A percentile compares a stretch with the other conserved stretches of the same genome.
phyloP scores from a whole-genome alignment of 2,888 invertebrate species.

The Chaetogeoica ovagalla region DNA sequence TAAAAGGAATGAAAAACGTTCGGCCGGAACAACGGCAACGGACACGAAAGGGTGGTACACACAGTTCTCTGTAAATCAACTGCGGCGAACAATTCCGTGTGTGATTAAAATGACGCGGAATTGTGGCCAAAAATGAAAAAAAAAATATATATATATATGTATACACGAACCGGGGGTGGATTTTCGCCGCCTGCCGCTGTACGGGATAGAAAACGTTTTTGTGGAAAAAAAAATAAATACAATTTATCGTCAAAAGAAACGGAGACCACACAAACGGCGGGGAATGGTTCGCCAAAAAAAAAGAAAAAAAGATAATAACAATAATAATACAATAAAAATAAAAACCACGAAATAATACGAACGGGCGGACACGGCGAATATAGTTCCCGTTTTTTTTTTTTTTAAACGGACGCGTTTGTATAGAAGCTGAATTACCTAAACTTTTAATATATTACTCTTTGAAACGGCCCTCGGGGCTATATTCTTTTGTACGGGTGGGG shows the following conservation, averaged over 20 bases:
- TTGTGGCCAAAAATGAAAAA: conserved; percentile 22
- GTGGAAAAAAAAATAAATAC: conserved; percentile 21
- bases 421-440: no score
- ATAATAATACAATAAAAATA: neutral
- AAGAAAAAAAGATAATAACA: neutral
- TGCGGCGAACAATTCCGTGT: conserved; percentile 29
- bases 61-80: conserved; percentile 38
- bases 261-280: conserved; percentile 1
- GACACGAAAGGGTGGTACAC: neutral
- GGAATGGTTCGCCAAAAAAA: conserved; percentile 18
- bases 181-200: neutral
- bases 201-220: conserved; percentile 19
- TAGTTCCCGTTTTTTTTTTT: no score
- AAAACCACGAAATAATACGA: neutral
- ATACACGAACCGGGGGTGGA: no score
- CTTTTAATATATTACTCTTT: no score
- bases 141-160: neutral
- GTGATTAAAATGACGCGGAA: conserved; percentile 45
- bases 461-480: no score
- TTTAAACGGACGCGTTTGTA: no score
- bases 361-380: no score
- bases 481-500: no score
- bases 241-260: conserved; percentile 42
- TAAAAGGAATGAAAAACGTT: conserved; percentile 29
- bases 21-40: neutral